Conservation (phyloP, 2,888 invertebrate species). For the Tinea trinotella region DNA sequence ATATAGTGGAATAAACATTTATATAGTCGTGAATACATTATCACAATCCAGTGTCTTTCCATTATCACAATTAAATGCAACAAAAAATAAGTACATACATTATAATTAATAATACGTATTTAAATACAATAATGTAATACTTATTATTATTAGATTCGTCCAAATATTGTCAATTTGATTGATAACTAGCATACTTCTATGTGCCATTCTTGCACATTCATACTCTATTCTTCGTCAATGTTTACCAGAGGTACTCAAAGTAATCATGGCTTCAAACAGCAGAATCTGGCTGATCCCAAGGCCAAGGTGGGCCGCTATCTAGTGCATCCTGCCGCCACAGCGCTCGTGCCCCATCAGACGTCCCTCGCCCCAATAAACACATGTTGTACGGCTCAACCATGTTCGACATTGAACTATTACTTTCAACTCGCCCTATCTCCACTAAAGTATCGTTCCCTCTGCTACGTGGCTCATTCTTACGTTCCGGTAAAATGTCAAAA, state of each 20-base stretch:
- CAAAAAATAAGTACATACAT: constrained; percentile 24
- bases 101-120: too few species aligned
- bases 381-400: constrained; percentile 61
- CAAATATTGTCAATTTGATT: too few species aligned
- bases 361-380: constrained; percentile 50
- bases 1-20: neutral
- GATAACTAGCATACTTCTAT: too few species aligned
- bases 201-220: too few species aligned
- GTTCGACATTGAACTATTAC: constrained; percentile 43
- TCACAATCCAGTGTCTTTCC: constrained; percentile 40
- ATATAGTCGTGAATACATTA: constrained; percentile 41
- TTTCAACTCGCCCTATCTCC: constrained; percentile 32
- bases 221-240: too few species aligned
- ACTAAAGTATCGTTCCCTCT: constrained; percentile 22
- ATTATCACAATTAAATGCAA: constrained; percentile 49
- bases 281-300: constrained; percentile 65
- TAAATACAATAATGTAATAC: too few species aligned
- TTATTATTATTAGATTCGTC: too few species aligned
- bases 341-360: constrained; percentile 43
- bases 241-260: neutral
- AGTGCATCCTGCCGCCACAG: constrained; percentile 68
- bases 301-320: constrained; percentile 60
- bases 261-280: constrained; percentile 42
- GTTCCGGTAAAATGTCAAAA: constrained; percentile 45
- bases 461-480: constrained; percentile 28